phyloP scores from a whole-genome alignment of 2,113 vertebrate species.

The Cariama cristata region DNA sequence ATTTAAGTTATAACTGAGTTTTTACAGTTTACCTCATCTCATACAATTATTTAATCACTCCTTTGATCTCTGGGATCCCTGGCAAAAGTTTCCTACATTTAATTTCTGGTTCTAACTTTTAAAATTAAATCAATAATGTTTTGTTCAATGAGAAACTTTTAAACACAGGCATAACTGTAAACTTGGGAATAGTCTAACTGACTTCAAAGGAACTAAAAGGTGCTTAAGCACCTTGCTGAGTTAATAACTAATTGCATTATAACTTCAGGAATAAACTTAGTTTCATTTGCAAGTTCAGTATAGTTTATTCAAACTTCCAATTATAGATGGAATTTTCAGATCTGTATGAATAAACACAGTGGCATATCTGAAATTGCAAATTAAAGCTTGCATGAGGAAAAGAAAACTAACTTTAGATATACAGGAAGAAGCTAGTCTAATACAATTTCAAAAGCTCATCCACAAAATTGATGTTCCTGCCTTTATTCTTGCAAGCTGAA shows the following conservation, averaged over 20 bases:
- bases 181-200: slow-evolving; percentile 34
- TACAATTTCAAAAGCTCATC: slow-evolving; percentile 5
- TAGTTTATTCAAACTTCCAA: slow-evolving; percentile 10
- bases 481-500: slow-evolving; percentile 31
- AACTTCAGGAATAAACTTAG: slow-evolving; percentile 12
- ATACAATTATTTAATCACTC: neutral
- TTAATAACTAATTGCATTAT: slow-evolving; percentile 45
- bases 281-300: slow-evolving; percentile 8
- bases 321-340: neutral
- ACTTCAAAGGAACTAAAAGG: slow-evolving; percentile 46
- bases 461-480: slow-evolving; percentile 8
- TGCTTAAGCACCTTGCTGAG: slow-evolving; percentile 45
- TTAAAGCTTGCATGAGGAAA: neutral
- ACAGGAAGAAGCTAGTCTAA: neutral
- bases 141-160: neutral
- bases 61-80: neutral
- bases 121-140: neutral
- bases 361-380: neutral
- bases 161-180: neutral
- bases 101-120: neutral
- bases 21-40: neutral
- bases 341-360: slow-evolving; percentile 3
- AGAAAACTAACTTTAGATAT: neutral
- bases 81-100: neutral
- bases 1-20: neutral